These are phyloP conservation scores for Pterophyllum scalare DNA, from an alignment of 2,113 vertebrate genomes.

Conservation along the genomic window DNA sequence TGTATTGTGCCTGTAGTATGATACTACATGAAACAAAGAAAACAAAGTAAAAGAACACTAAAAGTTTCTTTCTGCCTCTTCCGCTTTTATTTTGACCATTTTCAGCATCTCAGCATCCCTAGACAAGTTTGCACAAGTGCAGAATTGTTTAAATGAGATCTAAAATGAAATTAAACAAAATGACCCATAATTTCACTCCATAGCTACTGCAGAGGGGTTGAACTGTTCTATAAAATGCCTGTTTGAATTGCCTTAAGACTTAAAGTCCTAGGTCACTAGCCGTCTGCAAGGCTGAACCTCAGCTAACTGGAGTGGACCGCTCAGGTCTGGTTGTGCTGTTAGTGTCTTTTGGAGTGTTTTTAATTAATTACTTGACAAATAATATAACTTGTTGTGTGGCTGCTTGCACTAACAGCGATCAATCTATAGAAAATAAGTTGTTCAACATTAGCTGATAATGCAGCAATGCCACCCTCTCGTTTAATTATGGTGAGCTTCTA, in stretches of 20 bases:
- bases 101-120: too few species aligned
- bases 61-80: background rate
- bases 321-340: background rate
- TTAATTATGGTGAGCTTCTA: too few species aligned
- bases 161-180: fast-evolving
- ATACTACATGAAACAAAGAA: fast-evolving
- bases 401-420: background rate
- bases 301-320: background rate
- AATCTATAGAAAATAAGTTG: background rate
- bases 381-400: background rate
- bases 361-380: background rate
- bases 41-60: background rate
- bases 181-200: background rate
- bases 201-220: background rate
- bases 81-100: background rate
- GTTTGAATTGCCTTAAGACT: background rate
- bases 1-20: fast-evolving
- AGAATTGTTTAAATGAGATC: background rate
- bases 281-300: background rate
- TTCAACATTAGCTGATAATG: too few species aligned
- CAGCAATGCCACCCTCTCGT: too few species aligned
- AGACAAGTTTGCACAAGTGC: background rate
- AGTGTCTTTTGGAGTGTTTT: background rate
- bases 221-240: background rate
- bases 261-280: background rate